Evolutionary conservation across 2,797 vertebrate genomes (phyloP), one percentile per base, ranked within the genome.

Genomic region (Oryzias dopingdopingensis): DNA sequence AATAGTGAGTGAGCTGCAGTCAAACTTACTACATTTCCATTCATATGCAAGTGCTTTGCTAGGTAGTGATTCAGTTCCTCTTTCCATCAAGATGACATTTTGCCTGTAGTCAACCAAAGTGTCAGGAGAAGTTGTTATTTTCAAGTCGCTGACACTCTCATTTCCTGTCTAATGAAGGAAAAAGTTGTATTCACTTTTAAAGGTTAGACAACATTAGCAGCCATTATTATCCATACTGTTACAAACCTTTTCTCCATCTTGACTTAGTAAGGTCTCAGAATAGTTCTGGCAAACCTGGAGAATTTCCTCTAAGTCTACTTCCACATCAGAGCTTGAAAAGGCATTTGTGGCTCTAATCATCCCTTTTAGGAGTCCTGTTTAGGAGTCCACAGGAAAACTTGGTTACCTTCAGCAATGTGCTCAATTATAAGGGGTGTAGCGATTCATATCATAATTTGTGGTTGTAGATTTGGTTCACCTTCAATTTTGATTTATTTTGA

Each of bases 291-390:
- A 92, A 54, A 83, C 65, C 51, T 90, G 73, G 0, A 89, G 91
- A 79, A 94, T 62, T 16, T 77, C 91, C 66, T 92, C 89, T 1
- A 94, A 76, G 55, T 94, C 92, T 24, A 93, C 83, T 5, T 94
- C 90, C 67, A 89, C 49, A 32, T 92, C 93, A 73, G 67, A 55
- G 62, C 85, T 88, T 4, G 93, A 95, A 69, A 97, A 83, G 56
- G 71, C 66, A 14, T 97, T 95, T 65, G 43, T 69, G 52, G 93
- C 95, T 78, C 54, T 79, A 42, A 95, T 87, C 2, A 83, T 92
- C 67, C 96, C 86, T 67, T 68, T 75, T 32, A 92, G 86, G 57
- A 62, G 79, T 37, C 94, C 96, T 98, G 82, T 29, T 81, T 22
- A 22, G 20, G 20, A 22, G 20, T 22, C 67, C 42, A 60, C 69